Base-by-base conservation (phyloP, 2,888 invertebrate species). In the Perizoma flavofasciatum region DNA sequence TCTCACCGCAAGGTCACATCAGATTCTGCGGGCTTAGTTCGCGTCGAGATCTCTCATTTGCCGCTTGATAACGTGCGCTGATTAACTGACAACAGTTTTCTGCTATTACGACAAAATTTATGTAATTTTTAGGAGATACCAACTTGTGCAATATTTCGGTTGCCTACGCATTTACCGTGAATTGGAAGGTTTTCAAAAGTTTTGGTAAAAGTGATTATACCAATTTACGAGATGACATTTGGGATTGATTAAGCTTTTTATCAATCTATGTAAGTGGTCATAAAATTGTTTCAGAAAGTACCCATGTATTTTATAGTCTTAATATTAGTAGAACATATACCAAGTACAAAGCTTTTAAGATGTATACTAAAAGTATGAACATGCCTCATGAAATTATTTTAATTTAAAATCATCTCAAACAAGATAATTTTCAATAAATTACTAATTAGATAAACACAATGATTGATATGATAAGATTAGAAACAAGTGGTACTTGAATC, bases 1-100 rank as follows among this genome's bases (percentile, higher is more conserved):
- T 67, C 65, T 55, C 60, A 55, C 60, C 22, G 53, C 76, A 77
- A 77, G 77, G 77, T 76, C 72, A 67, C 53, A 41, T 48, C 59
- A 59, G 66, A 73, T 75, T n/a, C 75, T 70, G 51, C 50, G 61
- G 58, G 77, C 76, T 77, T 74, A 75, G 67, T 52, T 40, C 43
- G 48, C 66, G 60, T 57, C 63, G 66, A 67, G 68, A 68, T 67
- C 72, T 70, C 70, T 70, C 78, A 72, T 75, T 71, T 73, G 74
- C 66, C 69, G 68, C 63, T 59, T 66, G 77, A 77, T 77, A 74
- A 69, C 66, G 53, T 6, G 44, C 55, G 73, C 73, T 75, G 51
- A 61, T 58, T 62, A 58, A 10, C 58, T 62, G 61, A 58, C 58
- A 62, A 54, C 61, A 49, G 9, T 46, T 8, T 37, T 35, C 35